Base-by-base conservation (phyloP, 2,888 invertebrate genomes). In the Stratiomys singularior region DNA sequence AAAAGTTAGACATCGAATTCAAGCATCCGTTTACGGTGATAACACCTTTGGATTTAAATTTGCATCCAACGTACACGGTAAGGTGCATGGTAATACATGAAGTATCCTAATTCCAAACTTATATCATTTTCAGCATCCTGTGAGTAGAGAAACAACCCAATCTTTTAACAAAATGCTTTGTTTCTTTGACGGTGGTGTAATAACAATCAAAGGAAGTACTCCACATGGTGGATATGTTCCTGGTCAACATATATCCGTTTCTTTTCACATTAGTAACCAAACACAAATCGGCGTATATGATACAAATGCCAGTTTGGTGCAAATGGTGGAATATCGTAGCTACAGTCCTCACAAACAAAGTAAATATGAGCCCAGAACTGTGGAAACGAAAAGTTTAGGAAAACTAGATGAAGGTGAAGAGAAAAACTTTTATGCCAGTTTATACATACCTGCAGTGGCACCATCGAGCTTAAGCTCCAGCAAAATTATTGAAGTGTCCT, bases 1-100 rank as follows among this genome's bases (percentile, higher is more conserved):
- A 94, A 92, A 94, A 94, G 82, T 93, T 93, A 86, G 94, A 96
- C 86, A 93, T 94, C 82, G 93, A 92, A 79, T 91, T 92, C n/a
- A 94, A 94, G 85, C 90, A 90, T 83, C 91, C 92, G 3, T 94
- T 95, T 83, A 93, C 92, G 60, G 91, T 95, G 15, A 89, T 93
- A 76, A 91, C 92, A 80, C 90, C 92, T n/a, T 87, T 94, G 81
- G 94, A 95, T 86, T 88, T 95, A 79, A 95, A 95, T 87, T 88
- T 89, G 80, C 91, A 91, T 46, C 44, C 18, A 1, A 21, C 11
- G 11, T 69, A 69, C 23, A 46, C n/a, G 47, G 69, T 69, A 66
- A 52, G 11, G 15, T 44, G 5, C 18, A 37, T 37, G 37, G 37
- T 37, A n/a, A n/a, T 15, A 52, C 15, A 52, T 3, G 4, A 52